phyloP scores from a whole-genome alignment of 2,797 vertebrate genomes.

The Onychomys leucogaster region DNA sequence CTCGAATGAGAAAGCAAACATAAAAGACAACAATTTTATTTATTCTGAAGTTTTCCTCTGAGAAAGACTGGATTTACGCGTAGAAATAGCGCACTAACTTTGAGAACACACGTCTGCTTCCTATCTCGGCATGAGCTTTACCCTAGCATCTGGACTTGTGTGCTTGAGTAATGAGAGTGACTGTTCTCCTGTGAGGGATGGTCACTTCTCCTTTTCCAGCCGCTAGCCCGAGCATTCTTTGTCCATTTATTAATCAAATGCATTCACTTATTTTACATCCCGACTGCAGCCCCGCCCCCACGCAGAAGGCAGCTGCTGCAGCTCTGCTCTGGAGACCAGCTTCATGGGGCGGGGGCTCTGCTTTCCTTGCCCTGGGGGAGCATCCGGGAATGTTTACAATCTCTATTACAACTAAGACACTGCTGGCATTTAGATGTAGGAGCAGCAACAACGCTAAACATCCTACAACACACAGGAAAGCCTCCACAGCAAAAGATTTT shows the following conservation, averaged over 20 bases:
- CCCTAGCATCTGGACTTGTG: background rate
- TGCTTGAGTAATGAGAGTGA: background rate
- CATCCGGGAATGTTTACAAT: conserved; percentile 22
- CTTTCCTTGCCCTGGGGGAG: background rate
- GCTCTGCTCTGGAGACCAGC: background rate
- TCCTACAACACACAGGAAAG: background rate
- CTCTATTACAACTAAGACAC: background rate
- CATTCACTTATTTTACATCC: background rate
- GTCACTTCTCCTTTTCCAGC: background rate
- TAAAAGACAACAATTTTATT: conserved; percentile 41
- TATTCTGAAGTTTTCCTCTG: conserved; percentile 52
- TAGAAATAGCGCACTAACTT: conserved; percentile 1
- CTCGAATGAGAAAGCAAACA: conserved; percentile 32
- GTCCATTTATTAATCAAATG: background rate
- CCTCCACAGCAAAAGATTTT: background rate
- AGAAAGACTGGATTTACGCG: conserved; percentile 9
- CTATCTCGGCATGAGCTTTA: background rate
- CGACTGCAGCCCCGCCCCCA: background rate
- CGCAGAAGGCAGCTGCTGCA: background rate
- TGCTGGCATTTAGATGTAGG: background rate
- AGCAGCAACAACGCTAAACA: background rate
- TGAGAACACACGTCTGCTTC: background rate
- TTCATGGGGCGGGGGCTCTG: too few relatives aligned
- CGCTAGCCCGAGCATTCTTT: background rate
- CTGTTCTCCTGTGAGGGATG: background rate